Evolutionary conservation across 2,888 invertebrate species (phyloP).

Genomic region (Lasius fuliginosus): DNA sequence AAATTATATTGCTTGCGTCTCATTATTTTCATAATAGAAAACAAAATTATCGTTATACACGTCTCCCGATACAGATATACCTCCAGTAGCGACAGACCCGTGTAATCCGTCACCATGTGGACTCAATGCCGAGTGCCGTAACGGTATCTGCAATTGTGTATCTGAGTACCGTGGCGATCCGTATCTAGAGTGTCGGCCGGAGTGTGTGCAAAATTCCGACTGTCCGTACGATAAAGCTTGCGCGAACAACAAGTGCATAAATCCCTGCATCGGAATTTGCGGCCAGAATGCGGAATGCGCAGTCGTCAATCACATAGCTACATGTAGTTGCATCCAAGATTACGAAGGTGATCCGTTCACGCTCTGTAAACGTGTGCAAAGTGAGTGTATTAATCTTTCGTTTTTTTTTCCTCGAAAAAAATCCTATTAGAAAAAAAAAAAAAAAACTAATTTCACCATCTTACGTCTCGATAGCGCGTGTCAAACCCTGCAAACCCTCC

Average conservation of each 20-base stretch:
- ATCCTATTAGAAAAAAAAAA: neutral
- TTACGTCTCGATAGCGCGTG: constrained; percentile 63
- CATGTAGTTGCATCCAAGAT: constrained; percentile 88
- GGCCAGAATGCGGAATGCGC: constrained; percentile 92
- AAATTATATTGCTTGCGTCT: neutral
- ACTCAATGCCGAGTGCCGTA: constrained; percentile 90
- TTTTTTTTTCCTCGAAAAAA: neutral
- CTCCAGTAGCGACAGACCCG: constrained; percentile 86
- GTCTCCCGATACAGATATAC: constrained; percentile 64
- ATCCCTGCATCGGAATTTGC: constrained; percentile 94
- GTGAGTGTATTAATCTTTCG: constrained; percentile 71
- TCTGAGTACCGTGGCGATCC: constrained; percentile 86
- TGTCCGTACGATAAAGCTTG: constrained; percentile 93
- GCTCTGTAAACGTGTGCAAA: constrained; percentile 86
- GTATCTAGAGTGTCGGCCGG: constrained; percentile 91
- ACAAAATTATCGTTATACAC: neutral
- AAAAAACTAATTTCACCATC: constrained; percentile 49
- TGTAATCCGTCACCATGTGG: constrained; percentile 92
- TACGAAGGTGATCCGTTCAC: constrained; percentile 88
- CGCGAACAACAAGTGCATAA: constrained; percentile 92
- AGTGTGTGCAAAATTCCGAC: constrained; percentile 93
- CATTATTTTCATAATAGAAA: neutral
- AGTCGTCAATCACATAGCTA: constrained; percentile 91
- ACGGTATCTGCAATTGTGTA: constrained; percentile 85
- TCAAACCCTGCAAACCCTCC: constrained; percentile 85